A percentile compares a stretch with the other conserved stretches of the same genome.
Conservation (phyloP, 30 jellyfish, hydroid and myxozoan species). For the Chrysaora quinquecirrha region DNA sequence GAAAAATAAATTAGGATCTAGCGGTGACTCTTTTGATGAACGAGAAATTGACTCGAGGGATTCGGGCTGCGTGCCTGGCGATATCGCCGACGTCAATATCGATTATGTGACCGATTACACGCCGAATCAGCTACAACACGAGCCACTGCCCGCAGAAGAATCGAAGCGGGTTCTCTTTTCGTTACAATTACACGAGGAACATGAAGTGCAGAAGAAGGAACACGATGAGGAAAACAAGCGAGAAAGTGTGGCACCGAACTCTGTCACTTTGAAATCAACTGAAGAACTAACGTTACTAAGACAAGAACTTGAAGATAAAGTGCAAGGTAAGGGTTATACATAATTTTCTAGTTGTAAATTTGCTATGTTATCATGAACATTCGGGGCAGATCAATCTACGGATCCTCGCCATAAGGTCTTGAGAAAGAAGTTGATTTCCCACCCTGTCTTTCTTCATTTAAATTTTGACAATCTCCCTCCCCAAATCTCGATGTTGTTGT, state of each 20-base stretch:
- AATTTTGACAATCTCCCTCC: too few relatives aligned
- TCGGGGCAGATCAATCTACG: too few relatives aligned
- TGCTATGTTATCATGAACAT: too few relatives aligned
- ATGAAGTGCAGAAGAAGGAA: conserved; percentile 66
- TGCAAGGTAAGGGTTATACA: conserved; percentile 62
- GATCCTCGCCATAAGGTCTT: too few relatives aligned
- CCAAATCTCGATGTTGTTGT: too few relatives aligned
- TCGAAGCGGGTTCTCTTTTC: conserved; percentile 69
- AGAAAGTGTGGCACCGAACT: conserved; percentile 45
- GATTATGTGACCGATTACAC: conserved; percentile 77
- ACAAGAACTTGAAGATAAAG: conserved; percentile 57
- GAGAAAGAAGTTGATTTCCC: too few relatives aligned
- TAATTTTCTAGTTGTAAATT: too few relatives aligned
- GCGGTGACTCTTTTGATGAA: conserved; percentile 40
- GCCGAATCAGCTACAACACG: conserved; percentile 44
- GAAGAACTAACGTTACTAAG: conserved; percentile 44
- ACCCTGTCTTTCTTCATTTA: too few relatives aligned
- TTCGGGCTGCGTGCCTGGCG: conserved; percentile 89
- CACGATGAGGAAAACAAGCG: conserved; percentile 45
- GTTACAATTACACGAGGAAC: conserved; percentile 71
- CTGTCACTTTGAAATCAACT: conserved; percentile 32
- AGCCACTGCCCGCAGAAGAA: conserved; percentile 81
- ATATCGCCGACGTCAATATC: conserved; percentile 67
- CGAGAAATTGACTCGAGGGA: conserved; percentile 82
- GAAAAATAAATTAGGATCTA: neutral